Evolutionary conservation across 2,113 vertebrate genomes (phyloP).

Genomic region (Helogale parvula): DNA sequence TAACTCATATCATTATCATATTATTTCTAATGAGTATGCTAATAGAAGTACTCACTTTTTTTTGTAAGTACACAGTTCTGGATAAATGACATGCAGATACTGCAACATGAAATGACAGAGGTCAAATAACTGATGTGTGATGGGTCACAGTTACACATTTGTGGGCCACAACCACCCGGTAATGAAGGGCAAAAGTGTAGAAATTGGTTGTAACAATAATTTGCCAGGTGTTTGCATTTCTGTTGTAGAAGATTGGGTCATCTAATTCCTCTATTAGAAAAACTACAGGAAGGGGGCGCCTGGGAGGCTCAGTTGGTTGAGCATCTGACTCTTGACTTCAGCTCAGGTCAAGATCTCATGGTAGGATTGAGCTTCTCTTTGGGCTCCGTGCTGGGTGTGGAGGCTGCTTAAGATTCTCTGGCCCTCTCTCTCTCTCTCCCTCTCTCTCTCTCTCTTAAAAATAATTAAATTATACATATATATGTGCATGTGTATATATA

Average conservation of each 20-base stretch:
- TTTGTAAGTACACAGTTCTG: conserved; percentile 78
- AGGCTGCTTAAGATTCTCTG: no score
- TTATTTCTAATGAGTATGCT: no score
- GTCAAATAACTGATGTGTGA: conserved; percentile 80
- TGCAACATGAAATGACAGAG: conserved; percentile 77
- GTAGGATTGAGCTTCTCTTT: no score
- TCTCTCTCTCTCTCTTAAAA: no score
- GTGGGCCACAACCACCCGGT: conserved; percentile 81
- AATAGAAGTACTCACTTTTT: neutral
- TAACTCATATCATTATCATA: conserved; percentile 49
- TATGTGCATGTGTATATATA: no score
- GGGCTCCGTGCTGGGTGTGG: no score
- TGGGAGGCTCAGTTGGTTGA: no score
- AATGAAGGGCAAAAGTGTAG: conserved; percentile 82
- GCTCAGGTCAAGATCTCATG: no score
- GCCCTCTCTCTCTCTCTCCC: no score
- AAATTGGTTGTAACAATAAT: conserved; percentile 84
- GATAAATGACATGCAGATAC: conserved; percentile 81
- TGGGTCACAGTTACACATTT: conserved; percentile 81
- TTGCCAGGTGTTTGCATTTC: conserved; percentile 77
- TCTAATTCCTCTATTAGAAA: conserved; percentile 62
- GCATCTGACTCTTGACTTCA: no score
- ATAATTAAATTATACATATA: no score
- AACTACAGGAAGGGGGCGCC: conserved; percentile 24
- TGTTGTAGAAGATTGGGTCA: conserved; percentile 65